phyloP scores from a whole-genome alignment of 2,113 vertebrate species.

The Ammospiza nelsoni region DNA sequence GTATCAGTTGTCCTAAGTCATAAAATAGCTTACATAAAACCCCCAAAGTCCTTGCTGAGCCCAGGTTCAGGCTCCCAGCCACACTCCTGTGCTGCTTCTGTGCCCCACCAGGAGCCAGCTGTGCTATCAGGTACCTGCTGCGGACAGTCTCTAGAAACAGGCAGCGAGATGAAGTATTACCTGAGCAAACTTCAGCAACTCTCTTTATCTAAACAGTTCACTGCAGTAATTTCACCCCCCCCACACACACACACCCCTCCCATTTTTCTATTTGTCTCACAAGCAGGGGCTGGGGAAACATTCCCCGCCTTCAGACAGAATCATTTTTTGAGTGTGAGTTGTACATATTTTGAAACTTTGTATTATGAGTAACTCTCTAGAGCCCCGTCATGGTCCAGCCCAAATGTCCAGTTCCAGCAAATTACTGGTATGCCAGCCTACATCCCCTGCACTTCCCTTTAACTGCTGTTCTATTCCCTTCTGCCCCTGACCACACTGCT shows the following conservation, averaged over 20 bases:
- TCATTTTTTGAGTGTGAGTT: slow-evolving; percentile 20
- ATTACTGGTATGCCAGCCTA: neutral
- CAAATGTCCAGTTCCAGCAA: neutral
- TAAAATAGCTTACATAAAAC: neutral
- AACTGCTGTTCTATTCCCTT: neutral
- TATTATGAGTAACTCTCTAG: slow-evolving; percentile 37
- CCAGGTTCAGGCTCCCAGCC: neutral
- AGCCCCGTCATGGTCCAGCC: neutral
- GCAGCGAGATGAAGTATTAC: neutral
- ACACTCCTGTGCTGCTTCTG: neutral
- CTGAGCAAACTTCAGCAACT: neutral
- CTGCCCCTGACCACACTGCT: neutral
- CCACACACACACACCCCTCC: too few species aligned
- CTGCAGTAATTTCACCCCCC: neutral
- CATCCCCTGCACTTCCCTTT: neutral
- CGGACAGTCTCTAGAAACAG: neutral
- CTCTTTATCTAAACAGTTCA: neutral
- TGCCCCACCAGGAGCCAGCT: neutral
- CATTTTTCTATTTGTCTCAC: neutral
- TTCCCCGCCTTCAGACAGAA: slow-evolving; percentile 12
- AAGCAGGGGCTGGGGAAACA: neutral
- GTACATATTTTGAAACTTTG: slow-evolving; percentile 43
- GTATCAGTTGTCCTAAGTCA: neutral
- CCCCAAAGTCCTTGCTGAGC: neutral
- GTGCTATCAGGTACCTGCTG: neutral